Percentiles rank a stretch among this genome's conserved stretches.
These are phyloP conservation scores for Stenodema calcarata DNA, from an alignment of 2,888 invertebrate genomes.

Conservation along the genomic window DNA sequence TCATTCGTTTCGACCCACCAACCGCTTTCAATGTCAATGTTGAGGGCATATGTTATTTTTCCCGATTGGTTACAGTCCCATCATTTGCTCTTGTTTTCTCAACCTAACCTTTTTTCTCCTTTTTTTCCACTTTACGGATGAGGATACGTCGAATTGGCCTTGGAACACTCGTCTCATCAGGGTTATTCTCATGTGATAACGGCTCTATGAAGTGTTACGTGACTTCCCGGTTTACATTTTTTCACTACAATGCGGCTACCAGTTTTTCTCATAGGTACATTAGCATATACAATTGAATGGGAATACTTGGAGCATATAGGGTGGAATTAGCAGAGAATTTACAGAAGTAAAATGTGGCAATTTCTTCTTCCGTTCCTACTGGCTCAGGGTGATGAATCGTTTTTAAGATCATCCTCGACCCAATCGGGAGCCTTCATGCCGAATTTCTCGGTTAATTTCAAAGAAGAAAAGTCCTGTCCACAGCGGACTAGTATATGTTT, in stretches of 20 bases:
- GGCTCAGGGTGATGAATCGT: no score
- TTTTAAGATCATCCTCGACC: no score
- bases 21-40: background rate
- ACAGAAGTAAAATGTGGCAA: no score
- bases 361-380: no score
- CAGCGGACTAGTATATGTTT: no score
- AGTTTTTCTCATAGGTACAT: background rate
- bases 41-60: background rate
- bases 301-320: no score
- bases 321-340: no score
- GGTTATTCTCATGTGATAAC: background rate
- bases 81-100: background rate
- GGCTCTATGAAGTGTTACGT: background rate
- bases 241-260: background rate
- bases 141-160: background rate
- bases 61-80: background rate
- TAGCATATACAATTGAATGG: no score
- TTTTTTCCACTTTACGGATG: no score
- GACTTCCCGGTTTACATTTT: background rate
- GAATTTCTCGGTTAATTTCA: no score
- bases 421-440: no score
- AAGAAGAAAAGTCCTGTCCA: no score
- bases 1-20: background rate
- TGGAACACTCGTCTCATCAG: background rate
- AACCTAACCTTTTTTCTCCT: background rate